Base-by-base conservation (phyloP, 2,888 invertebrate genomes). In the Agrochola litura region DNA sequence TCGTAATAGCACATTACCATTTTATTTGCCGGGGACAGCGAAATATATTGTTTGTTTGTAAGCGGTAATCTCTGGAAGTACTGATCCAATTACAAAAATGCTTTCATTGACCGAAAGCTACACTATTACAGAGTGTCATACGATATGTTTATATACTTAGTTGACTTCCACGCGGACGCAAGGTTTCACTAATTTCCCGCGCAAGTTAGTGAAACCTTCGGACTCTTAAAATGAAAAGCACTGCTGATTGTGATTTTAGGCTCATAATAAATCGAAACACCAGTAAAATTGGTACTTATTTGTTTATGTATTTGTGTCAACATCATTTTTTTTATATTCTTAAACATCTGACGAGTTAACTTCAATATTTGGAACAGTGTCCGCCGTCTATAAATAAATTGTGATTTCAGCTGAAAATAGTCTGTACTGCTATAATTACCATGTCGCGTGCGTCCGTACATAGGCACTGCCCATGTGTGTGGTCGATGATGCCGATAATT, bases 401-500 rank as follows among this genome's bases (percentile, higher is more conserved):
- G n/a, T 81, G 68, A 73, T 77, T 85, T 82, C 30, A 64, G 49
- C 61, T 67, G 14, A 82, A 64, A 70, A 77, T 82, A 25, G 64
- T 65, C 14, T 10, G 14, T 41, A 56, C 66, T 9, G 64, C 10
- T 22, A 52, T 78, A 79, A 76, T 68, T 19, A 66, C 49, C 9
- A 61, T 37, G 60, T 66, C 56, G 60, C 76, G 63, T 68, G 72
- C 58, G 46, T 52, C 22, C 25, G 25, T 25, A n/a, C 46, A 14
- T 63, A 43, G 30, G 67, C 25, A 58, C 63, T 46, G 65, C 49
- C 30, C 80, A 37, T 64, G 61, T 76, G 73, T 64, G 69, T 60
- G 54, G 43, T 10, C 76, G 80, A 74, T 76, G 66, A 76, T 72
- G 68, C 66, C 76, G 67, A 85, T 90, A 92, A 92, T 92, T 91